Evolutionary conservation across 1,140 invertebrate species (phyloP), one percentile per base, ranked within the genome.

Genomic region (Ooceraea biroi): DNA sequence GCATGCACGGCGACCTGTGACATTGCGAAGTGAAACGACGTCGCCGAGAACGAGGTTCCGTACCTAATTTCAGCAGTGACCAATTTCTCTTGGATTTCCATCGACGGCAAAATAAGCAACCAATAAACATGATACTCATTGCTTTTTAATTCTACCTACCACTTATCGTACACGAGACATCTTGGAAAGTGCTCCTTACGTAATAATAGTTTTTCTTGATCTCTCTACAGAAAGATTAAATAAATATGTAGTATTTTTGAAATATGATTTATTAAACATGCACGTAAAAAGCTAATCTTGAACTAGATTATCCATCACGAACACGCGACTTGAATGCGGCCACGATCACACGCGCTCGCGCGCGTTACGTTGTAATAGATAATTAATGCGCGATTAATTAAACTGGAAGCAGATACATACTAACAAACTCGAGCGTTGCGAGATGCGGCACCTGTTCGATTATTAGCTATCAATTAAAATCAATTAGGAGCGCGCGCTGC

Each of bases 401-500:
- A 82, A 61, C 41, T 48, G 46, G 44, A 48, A 50, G 22, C 52
- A 82, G 19, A 73, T 55, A 78, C 30, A 46, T 46, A 52, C 10
- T 48, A 52, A 73, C 36, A 46, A 60, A 48, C 25, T 44, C 41
- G 25, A 52, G 30, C 41, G 41, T 30, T n/a, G n/a, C 50, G 4
- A 44, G 19, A 72, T 22, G 68, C 19, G 12, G 58, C 22, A 25
- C 68, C 63, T 12, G 36, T 25, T 63, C 50, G 55, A 82, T 73
- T 73, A 73, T 82, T 82, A 82, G 41, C 44, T 22, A 36, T 58
- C 78, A 74, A 73, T 82, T 82, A 82, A 82, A 73, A 78, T 69
- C 68, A 73, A 82, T 73, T 82, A 82, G 44, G 30, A 48, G 17
- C n/a, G 52, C 22, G n/a, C 25, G 77, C 36, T 55, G 48, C 22